These are phyloP conservation scores for Dendropsophus ebraccatus DNA, from an alignment of 2,113 vertebrate species.

Conservation along the genomic window DNA sequence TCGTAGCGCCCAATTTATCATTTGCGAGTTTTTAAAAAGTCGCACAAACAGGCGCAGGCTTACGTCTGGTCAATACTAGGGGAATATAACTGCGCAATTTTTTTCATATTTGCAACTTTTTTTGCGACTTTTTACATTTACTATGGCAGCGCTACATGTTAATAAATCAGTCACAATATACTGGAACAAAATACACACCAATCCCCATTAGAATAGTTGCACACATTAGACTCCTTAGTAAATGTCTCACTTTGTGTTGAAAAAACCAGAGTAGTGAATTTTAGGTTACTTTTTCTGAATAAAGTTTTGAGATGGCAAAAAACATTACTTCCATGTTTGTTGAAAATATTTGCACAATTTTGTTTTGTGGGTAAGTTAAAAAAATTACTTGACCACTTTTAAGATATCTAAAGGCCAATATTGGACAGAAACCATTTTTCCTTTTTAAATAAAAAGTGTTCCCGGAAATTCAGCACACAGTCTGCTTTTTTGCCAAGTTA, in stretches of 20 bases:
- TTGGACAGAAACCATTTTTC: conserved; percentile 13
- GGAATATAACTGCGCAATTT: no score
- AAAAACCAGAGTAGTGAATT: neutral
- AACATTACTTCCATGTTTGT: conserved; percentile 35
- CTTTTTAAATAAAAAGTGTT: neutral
- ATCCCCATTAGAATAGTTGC: no score
- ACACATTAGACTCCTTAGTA: no score
- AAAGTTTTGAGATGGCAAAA: conserved; percentile 55
- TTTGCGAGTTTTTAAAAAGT: no score
- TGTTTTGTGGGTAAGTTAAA: conserved; percentile 53
- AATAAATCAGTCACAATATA: no score
- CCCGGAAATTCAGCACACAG: conserved; percentile 2
- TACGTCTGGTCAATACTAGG: no score
- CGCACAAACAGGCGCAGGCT: no score
- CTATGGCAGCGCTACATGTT: no score
- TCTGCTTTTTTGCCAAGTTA: conserved; percentile 27
- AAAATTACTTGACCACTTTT: conserved; percentile 59
- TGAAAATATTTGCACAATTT: conserved; percentile 28
- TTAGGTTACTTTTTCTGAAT: neutral
- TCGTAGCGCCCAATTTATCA: no score
- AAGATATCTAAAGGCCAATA: neutral
- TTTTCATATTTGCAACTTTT: no score
- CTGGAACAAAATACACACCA: no score
- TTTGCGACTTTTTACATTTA: no score
- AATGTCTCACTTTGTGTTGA: neutral